Base-by-base conservation (phyloP, 2,888 invertebrate genomes). In the Acleris literana region DNA sequence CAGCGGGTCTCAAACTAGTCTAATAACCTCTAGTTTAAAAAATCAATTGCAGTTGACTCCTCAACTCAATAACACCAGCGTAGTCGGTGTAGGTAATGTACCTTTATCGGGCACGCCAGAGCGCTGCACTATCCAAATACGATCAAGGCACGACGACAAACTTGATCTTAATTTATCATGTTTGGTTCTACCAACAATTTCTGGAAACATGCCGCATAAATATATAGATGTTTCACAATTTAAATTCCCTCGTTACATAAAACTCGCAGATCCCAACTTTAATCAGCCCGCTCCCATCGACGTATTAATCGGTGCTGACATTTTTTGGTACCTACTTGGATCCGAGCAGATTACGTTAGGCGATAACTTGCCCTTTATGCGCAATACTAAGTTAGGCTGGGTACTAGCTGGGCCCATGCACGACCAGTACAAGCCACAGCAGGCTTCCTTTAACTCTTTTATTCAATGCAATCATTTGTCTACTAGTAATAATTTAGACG, bases 241-340 rank as follows among this genome's bases (percentile, higher is more conserved):
- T 58, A 20, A 22, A 18, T 29, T 58, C 9, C 49, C 49, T 18
- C 16, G 9, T 18, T 7, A 49, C 20, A 49, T 49, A 0, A 3
- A 18, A 49, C 18, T 72, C 56, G 70, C 70, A 1, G 72, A 70
- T 53, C 72, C 72, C 11, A 43, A 51, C 1, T 72, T 72, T 33
- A 54, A 69, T 58, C 17, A 69, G 25, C 64, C 69, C 5, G 60
- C 65, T 49, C 29, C 54, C 16, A 58, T 72, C 13, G 68, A 70
- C 25, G 25, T 71, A 18, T 43, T 70, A 0, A 69, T 69, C 20
- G 71, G 70, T 3, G 67, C 70, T 6, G 70, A 72, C 57, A 16
- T 70, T 18, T 70, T 69, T 56, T 70, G 72, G 70, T 58, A 68
- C 17, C 13, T 72, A 3, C 51, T 70, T 18, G 65, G 59, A 44